Evolutionary conservation across 2,113 vertebrate genomes (phyloP), one percentile per base, ranked within the genome.

Genomic region (Zeus faber): DNA sequence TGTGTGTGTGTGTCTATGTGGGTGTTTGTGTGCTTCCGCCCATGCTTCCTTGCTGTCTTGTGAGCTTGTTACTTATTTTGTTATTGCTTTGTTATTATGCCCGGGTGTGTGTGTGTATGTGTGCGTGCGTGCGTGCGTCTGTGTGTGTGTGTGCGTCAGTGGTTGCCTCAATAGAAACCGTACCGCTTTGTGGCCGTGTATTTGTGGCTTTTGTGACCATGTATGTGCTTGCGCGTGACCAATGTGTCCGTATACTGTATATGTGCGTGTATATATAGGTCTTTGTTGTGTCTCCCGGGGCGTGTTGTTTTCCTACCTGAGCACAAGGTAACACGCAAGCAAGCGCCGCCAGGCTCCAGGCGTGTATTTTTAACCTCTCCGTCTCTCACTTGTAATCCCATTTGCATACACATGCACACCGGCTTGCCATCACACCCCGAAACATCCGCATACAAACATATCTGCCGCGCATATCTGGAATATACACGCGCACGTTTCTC

Each of bases 191-290:
- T 21, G 17, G 7, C n/a, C n/a, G 33, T 25, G 18, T 18, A 23
- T 25, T 14, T 40, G 21, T 9, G 1, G 49, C 20, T 2, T 49
- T 9, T 52, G 33, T 53, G 13, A 17, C 6, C 22, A 1, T 14
- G 52, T 43, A n/a, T n/a, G 23, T 25, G 23, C 27, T 2, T 41
- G 39, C 14, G 39, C 3, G 39, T 6, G 39, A 5, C 13, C 13
- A n/a, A 24, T 54, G 16, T 41, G 31, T 31, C n/a, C 41, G 35
- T 26, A 35, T 54, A 22, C n/a, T 39, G 51, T 54, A 22, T 54
- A n/a, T 54, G 10, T 54, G 23, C n/a, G 7, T 54, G 51, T 41
- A 37, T 54, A 16, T 54, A 11, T 50, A 13, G 26, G 26, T 18
- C 17, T 20, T 25, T 20, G 25, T 50, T 20, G 27, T 18, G 2